Evolutionary conservation across 1,140 invertebrate genomes (phyloP).

Genomic region (Zophobas atratus): DNA sequence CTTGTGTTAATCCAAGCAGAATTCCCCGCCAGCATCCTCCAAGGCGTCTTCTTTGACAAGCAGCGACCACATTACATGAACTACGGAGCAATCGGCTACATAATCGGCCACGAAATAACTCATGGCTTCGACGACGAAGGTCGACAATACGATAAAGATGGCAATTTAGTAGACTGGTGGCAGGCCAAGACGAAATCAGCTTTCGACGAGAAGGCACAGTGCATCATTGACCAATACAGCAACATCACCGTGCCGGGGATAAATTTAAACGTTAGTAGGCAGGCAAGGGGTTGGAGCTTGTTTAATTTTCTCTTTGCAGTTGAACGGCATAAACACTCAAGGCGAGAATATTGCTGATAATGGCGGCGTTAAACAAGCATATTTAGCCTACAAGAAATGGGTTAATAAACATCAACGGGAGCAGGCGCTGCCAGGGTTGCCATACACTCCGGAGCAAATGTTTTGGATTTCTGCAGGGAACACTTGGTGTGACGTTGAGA

Average conservation of each 20-base stretch:
- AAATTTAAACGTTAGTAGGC: constrained; percentile 54
- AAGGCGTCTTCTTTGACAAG: constrained; percentile 89
- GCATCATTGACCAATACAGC: constrained; percentile 80
- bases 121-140: constrained; percentile 88
- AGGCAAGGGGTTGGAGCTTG: constrained; percentile 55
- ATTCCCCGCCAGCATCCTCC: constrained; percentile 92
- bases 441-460: constrained; percentile 73
- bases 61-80: constrained; percentile 91
- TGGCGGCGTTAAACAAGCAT: constrained; percentile 82
- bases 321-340: constrained; percentile 92
- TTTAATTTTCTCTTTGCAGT: constrained; percentile 70
- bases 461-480: constrained; percentile 76
- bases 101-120: constrained; percentile 75
- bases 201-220: constrained; percentile 74
- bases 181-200: constrained; percentile 64
- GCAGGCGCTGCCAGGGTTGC: constrained; percentile 69
- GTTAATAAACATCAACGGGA: constrained; percentile 65
- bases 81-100: constrained; percentile 88
- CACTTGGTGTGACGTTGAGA: constrained; percentile 72
- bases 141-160: constrained; percentile 90
- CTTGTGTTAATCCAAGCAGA: constrained; percentile 72
- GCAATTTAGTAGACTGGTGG: constrained; percentile 80
- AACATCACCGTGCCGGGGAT: constrained; percentile 70
- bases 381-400: constrained; percentile 75
- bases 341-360: constrained; percentile 95